Base-by-base conservation (phyloP, 2,888 invertebrate genomes). In the Palloptera scutellata region DNA sequence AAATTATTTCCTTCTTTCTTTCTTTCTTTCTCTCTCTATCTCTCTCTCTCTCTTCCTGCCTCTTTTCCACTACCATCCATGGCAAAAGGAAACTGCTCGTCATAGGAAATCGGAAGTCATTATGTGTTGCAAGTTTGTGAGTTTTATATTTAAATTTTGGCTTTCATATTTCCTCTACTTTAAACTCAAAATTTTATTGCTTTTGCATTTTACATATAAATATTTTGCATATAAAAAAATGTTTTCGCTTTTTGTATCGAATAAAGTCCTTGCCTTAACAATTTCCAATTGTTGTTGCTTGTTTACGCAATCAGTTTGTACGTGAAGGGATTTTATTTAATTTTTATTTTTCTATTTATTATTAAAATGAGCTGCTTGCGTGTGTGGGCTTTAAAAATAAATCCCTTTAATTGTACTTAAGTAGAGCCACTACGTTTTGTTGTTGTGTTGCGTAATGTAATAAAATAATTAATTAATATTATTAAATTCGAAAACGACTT, bases 101-200 rank as follows among this genome's bases (percentile, higher is more conserved):
- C 43, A 11, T 15, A 11, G 13, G 59, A 43, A 59, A 59, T 10
- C 59, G 59, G 59, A 59, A 59, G 59, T 59, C 59, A 59, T 59
- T 59, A 59, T 43, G 43, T 13, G 54, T 20, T 20, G 54, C 19
- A 12, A 10, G 6, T 43, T 42, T 2, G 59, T 43, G 8, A 19
- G 43, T 59, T 59, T 59, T 41, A 19, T 12, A 12, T 17, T 4
- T 6, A 19, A n/a, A 19, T 3, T 4, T 30, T 30, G 40, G 30
- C 30, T 19, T 2, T 57, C 15, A 8, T 13, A 15, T 41, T 57
- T 54, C 5, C 9, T 54, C 3, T 54, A 19, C 15, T 54, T 30
- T 30, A 30, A 30, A 30, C 30, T 30, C 30, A 12, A 19, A 15
- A 15, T 54, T 54, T 20, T 54, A 15, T 57, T 20, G 57, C 30